Evolutionary conservation across 1,140 invertebrate species (phyloP).

Genomic region (Meloidogyne exigua): DNA sequence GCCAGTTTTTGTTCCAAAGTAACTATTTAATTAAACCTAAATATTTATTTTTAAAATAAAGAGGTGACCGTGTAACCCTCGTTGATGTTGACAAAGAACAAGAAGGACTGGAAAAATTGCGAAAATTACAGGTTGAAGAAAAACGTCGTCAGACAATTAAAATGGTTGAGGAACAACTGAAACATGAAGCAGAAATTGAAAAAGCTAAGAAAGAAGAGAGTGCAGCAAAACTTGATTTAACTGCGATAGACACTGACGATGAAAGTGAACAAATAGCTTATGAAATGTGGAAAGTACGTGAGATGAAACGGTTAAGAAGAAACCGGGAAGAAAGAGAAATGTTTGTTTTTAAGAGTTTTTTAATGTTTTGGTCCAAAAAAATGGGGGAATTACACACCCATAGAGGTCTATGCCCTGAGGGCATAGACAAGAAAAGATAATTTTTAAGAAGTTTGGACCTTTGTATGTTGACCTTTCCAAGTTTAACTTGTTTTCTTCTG

Average conservation of each 20-base stretch:
- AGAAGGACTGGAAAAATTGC: conserved; percentile 78
- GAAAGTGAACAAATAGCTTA: conserved; percentile 92
- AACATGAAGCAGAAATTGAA: conserved; percentile 68
- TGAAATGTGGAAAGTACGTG: conserved; percentile 93
- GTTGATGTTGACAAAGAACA: conserved; percentile 87
- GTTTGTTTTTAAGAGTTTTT: conserved; percentile 69
- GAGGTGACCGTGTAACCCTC: conserved; percentile 85
- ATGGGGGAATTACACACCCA: too few species aligned
- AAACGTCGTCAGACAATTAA: conserved; percentile 75
- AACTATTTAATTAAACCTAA: background rate
- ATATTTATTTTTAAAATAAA: conserved; percentile 45
- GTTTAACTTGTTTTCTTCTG: too few species aligned
- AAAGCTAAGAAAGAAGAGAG: conserved; percentile 64
- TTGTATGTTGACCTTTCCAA: too few species aligned
- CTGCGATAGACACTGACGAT: conserved; percentile 90
- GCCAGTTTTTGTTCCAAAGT: conserved; percentile 91
- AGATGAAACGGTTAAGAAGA: conserved; percentile 89
- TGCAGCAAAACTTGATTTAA: conserved; percentile 66
- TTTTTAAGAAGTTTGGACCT: too few species aligned
- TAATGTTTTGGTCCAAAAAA: too few species aligned
- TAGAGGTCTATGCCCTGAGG: background rate
- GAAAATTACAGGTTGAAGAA: conserved; percentile 80
- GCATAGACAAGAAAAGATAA: too few species aligned
- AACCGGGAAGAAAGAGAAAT: conserved; percentile 88
- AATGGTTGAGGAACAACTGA: conserved; percentile 79